Conservation (phyloP, 2,888 invertebrate genomes). For the Drosophila formosana region DNA sequence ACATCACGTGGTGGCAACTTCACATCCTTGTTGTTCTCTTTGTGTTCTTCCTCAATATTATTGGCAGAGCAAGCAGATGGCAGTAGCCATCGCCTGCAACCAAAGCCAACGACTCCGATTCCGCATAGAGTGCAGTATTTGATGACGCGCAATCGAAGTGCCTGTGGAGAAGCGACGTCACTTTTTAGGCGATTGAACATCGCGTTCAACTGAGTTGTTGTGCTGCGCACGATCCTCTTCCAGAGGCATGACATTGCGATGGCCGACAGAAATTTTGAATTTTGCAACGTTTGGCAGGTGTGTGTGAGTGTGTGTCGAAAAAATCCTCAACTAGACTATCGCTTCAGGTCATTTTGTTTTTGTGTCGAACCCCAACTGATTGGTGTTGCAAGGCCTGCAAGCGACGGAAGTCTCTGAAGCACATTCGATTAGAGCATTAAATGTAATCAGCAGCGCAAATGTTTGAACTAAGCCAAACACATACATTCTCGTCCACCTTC, state of each 20-base stretch:
- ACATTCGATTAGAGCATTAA: constrained; percentile 69
- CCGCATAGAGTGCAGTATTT: constrained; percentile 15
- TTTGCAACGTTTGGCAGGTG: constrained; percentile 12
- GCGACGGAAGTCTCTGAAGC: constrained; percentile 25
- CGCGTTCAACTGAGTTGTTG: neutral
- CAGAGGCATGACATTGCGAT: constrained; percentile 9
- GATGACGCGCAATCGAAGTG: neutral
- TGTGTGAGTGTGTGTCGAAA: constrained; percentile 1
- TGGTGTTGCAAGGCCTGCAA: constrained; percentile 44
- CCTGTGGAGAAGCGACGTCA: neutral
- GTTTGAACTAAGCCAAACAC: constrained; percentile 55
- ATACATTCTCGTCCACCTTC: neutral
- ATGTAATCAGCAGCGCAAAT: constrained; percentile 72
- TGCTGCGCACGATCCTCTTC: constrained; percentile 10
- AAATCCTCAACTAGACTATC: constrained; percentile 5
- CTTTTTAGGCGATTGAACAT: neutral
- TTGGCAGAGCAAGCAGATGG: neutral
- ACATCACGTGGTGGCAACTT: neutral
- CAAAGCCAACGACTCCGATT: constrained; percentile 9
- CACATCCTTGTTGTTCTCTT: neutral
- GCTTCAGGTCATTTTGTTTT: constrained; percentile 26
- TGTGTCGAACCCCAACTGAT: constrained; percentile 35
- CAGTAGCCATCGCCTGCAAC: neutral
- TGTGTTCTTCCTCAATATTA: neutral
- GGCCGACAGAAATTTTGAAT: constrained; percentile 37